phyloP scores from a whole-genome alignment of 2,888 invertebrate genomes.

The Phania funesta region DNA sequence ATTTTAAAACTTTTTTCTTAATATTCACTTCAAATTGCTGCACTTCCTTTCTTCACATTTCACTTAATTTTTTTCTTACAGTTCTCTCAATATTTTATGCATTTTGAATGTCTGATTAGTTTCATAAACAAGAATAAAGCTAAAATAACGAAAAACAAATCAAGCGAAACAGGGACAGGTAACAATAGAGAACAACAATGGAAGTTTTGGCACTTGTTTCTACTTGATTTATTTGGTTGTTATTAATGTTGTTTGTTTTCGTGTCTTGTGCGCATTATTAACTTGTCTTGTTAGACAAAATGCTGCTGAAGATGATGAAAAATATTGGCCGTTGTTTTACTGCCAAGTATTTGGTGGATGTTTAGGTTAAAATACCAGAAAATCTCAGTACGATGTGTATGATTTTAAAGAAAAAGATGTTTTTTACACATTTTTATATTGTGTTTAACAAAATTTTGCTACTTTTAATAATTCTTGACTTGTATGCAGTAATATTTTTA shows the following conservation, averaged over 20 bases:
- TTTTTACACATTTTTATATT: too few species aligned
- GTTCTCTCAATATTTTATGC: constrained; percentile 65
- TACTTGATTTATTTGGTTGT: neutral
- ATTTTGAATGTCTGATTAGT: constrained; percentile 69
- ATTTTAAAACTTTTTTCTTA: neutral
- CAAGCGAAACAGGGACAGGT: neutral
- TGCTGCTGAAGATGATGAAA: neutral
- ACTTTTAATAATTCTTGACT: too few species aligned
- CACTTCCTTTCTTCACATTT: constrained; percentile 9
- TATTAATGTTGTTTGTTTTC: constrained; percentile 27
- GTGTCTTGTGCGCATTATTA: constrained; percentile 48
- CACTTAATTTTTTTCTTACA: constrained; percentile 1
- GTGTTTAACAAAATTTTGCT: too few species aligned
- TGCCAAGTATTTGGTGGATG: neutral
- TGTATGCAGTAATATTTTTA: too few species aligned
- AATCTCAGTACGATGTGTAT: too few species aligned
- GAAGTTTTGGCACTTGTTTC: constrained; percentile 23
- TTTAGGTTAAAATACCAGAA: neutral
- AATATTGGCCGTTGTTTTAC: too few species aligned
- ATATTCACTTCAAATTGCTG: neutral
- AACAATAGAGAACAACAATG: neutral
- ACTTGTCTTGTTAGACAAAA: constrained; percentile 41
- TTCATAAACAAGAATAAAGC: constrained; percentile 37
- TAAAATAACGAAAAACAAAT: constrained; percentile 17
- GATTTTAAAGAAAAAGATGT: too few species aligned